phyloP scores from a whole-genome alignment of 1,140 invertebrate genomes.

The Pygmarrhopalites habei region DNA sequence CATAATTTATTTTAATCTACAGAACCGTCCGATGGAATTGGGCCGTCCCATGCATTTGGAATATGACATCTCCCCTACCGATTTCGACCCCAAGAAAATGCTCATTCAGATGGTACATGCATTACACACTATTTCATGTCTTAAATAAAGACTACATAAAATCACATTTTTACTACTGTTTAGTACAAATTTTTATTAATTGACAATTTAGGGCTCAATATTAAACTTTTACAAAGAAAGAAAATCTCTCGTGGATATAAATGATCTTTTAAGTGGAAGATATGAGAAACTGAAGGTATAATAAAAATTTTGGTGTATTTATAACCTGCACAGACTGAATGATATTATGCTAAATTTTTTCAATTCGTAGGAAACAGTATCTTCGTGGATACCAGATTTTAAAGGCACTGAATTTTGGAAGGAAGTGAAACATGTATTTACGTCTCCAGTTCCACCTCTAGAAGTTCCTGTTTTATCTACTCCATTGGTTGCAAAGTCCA shows the following conservation, averaged over 20 bases:
- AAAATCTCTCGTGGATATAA: constrained; percentile 30
- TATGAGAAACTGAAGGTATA: constrained; percentile 31
- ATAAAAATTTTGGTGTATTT: too few species aligned
- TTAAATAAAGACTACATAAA: too few species aligned
- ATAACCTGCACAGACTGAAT: too few species aligned
- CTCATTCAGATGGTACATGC: constrained; percentile 26
- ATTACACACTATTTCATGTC: too few species aligned
- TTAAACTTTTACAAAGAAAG: constrained; percentile 36
- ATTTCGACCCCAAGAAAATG: constrained; percentile 33
- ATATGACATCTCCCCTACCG: constrained; percentile 30
- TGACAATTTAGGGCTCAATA: constrained; percentile 25
- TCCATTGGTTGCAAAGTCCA: too few species aligned
- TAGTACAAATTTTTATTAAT: too few species aligned
- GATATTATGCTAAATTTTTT: too few species aligned
- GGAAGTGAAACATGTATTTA: constrained; percentile 25
- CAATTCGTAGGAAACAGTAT: constrained; percentile 30
- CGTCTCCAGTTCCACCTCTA: not conserved
- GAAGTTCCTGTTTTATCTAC: constrained; percentile 1
- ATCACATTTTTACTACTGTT: too few species aligned
- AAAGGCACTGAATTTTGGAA: constrained; percentile 31
- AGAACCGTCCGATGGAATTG: constrained; percentile 69
- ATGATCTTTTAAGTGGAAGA: constrained; percentile 27
- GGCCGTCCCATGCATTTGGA: constrained; percentile 37
- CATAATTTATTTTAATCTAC: too few species aligned
- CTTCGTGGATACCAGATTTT: constrained; percentile 25